Conservation (phyloP, 2,888 invertebrate genomes). For the Tromatobia lineatoria region DNA sequence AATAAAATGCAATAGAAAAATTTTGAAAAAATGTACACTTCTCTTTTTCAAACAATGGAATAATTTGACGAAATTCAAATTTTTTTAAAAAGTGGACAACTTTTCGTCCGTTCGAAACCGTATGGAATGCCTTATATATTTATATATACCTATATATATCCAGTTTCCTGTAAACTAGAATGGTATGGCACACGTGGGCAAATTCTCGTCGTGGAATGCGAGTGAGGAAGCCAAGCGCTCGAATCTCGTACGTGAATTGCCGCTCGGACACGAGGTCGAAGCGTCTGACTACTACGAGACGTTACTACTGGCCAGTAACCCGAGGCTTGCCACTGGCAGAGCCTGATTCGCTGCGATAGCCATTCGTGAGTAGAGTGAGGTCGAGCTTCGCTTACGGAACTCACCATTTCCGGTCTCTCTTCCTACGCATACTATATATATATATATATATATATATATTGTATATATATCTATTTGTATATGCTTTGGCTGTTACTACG, state of each 20-base stretch:
- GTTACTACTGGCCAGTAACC: slow-evolving; percentile 45
- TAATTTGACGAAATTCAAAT: no score
- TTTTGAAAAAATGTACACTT: no score
- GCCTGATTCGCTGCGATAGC: slow-evolving; percentile 51
- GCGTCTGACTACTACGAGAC: slow-evolving; percentile 52
- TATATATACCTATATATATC: slow-evolving; percentile 6
- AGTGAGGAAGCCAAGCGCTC: slow-evolving; percentile 18
- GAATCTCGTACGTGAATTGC: slow-evolving; percentile 34
- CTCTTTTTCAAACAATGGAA: no score
- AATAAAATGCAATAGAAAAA: no score
- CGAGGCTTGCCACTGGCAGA: slow-evolving; percentile 12
- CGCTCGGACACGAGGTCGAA: slow-evolving; percentile 26
- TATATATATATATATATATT: background rate
- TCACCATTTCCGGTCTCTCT: background rate
- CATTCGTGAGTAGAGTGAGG: slow-evolving; percentile 26
- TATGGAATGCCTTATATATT: background rate
- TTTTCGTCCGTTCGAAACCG: no score
- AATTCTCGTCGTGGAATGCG: slow-evolving; percentile 33
- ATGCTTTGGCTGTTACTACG: slow-evolving; percentile 24
- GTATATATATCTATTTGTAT: background rate
- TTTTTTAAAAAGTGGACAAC: no score
- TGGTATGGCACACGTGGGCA: slow-evolving; percentile 12
- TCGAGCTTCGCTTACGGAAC: slow-evolving; percentile 35
- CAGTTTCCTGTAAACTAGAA: background rate
- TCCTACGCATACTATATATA: background rate